Evolutionary conservation across 2,797 vertebrate genomes (phyloP).

Genomic region (Syngnathus rostellatus): DNA sequence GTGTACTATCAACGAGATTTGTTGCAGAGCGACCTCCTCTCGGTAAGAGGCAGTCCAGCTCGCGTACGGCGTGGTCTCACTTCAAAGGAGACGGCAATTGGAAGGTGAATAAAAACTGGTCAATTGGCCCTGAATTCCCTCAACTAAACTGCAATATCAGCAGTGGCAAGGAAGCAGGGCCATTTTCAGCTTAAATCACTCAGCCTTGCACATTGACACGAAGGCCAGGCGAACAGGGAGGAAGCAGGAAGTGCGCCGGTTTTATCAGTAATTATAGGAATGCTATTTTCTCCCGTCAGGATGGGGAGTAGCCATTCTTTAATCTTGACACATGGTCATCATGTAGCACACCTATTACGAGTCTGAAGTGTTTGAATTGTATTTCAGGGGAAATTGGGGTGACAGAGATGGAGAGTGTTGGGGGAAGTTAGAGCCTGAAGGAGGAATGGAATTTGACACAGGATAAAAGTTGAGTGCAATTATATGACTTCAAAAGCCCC

Average conservation of each 20-base stretch:
- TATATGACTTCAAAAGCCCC: constrained; percentile 21
- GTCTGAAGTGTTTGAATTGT: constrained; percentile 56
- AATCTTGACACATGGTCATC: constrained; percentile 72
- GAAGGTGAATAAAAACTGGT: constrained; percentile 59
- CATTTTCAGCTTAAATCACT: constrained; percentile 48
- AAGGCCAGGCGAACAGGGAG: constrained; percentile 61
- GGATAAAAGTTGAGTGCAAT: constrained; percentile 30
- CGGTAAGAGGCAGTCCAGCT: constrained; percentile 40
- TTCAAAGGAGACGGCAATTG: constrained; percentile 54
- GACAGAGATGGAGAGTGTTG: constrained; percentile 30
- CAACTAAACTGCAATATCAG: constrained; percentile 70
- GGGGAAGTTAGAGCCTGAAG: constrained; percentile 25
- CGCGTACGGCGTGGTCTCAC: constrained; percentile 30
- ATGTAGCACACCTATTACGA: constrained; percentile 65
- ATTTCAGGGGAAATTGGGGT: constrained; percentile 46
- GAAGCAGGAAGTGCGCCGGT: constrained; percentile 56
- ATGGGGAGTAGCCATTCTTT: constrained; percentile 65
- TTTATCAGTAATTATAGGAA: constrained; percentile 73
- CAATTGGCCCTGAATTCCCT: constrained; percentile 57
- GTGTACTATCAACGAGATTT: constrained; percentile 16
- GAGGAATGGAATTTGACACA: constrained; percentile 5
- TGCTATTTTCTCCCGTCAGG: constrained; percentile 64
- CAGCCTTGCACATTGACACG: constrained; percentile 55
- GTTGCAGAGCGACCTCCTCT: constrained; percentile 37
- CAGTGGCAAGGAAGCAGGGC: constrained; percentile 47